These are phyloP conservation scores for Palloptera scutellata DNA, from an alignment of 2,888 invertebrate species.

Conservation along the genomic window DNA sequence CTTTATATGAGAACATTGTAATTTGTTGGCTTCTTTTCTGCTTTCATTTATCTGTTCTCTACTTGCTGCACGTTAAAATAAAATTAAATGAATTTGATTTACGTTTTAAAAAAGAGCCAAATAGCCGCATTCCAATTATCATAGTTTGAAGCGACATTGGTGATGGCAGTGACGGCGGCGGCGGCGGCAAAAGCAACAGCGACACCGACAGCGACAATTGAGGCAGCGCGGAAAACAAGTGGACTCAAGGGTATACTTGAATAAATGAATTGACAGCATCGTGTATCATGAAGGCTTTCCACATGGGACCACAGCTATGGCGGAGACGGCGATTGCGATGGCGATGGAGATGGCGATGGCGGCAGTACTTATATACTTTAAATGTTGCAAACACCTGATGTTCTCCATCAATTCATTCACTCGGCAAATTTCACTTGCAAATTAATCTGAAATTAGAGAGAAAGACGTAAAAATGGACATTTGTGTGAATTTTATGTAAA, in stretches of 20 bases:
- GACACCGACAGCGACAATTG: too few relatives aligned
- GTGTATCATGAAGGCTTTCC: background rate
- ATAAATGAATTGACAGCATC: slow-evolving; percentile 15
- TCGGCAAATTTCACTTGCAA: slow-evolving; percentile 61
- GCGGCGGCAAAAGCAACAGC: too few relatives aligned
- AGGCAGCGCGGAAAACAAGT: slow-evolving; percentile 16
- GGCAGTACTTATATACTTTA: background rate
- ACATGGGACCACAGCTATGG: background rate
- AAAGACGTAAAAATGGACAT: slow-evolving; percentile 56
- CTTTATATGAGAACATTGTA: background rate
- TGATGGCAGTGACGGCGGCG: too few relatives aligned
- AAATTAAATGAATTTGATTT: slow-evolving; percentile 59
- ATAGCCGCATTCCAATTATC: slow-evolving; percentile 53
- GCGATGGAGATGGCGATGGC: background rate
- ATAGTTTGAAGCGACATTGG: slow-evolving; percentile 40
- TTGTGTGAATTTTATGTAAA: slow-evolving; percentile 58
- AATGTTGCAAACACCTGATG: slow-evolving; percentile 35
- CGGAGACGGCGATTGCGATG: background rate
- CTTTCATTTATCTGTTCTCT: too few relatives aligned
- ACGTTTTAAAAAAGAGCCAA: slow-evolving; percentile 47
- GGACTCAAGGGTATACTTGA: slow-evolving; percentile 29
- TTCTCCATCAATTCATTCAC: slow-evolving; percentile 16
- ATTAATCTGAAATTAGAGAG: slow-evolving; percentile 62
- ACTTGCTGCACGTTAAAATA: slow-evolving; percentile 4
- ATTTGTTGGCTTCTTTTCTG: background rate